A percentile compares a stretch with the other conserved stretches of the same genome.
These are phyloP conservation scores for Idaea aversata DNA, from an alignment of 2,888 invertebrate species.

Conservation along the genomic window DNA sequence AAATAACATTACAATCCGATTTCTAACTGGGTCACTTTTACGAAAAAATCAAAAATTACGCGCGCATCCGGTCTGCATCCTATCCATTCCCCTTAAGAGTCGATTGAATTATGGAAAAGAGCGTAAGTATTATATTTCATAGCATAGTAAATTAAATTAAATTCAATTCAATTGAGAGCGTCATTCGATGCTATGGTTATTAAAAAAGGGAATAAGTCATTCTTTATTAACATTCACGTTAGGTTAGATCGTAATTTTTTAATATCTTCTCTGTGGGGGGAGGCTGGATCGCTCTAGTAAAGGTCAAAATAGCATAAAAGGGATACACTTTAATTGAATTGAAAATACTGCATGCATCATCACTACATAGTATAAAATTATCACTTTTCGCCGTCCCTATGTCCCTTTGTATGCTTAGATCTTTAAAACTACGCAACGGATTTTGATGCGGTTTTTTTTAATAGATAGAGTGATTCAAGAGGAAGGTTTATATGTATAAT, in stretches of 20 bases:
- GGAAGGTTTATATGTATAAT: too few species aligned
- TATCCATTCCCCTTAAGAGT: not conserved
- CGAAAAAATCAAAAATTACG: not conserved
- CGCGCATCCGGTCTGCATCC: not conserved
- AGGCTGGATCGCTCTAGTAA: not conserved
- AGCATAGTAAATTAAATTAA: not conserved
- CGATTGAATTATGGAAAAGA: not conserved
- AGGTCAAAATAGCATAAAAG: too few species aligned
- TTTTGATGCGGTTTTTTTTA: too few species aligned
- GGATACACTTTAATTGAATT: too few species aligned
- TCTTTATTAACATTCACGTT: not conserved
- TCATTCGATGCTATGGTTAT: not conserved
- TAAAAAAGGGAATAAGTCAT: not conserved
- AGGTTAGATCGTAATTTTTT: not conserved
- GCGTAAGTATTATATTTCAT: not conserved
- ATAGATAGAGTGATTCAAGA: too few species aligned
- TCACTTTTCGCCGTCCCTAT: too few species aligned
- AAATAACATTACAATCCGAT: too few species aligned
- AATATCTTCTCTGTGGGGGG: not conserved
- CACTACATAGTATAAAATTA: too few species aligned
- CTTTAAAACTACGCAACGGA: too few species aligned
- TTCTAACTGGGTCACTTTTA: too few species aligned
- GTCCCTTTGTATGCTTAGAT: too few species aligned
- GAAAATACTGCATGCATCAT: too few species aligned
- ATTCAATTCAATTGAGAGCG: slow-evolving; percentile 1